Conservation (phyloP, 2,888 invertebrate genomes). For the Drosophila paucipuncta region DNA sequence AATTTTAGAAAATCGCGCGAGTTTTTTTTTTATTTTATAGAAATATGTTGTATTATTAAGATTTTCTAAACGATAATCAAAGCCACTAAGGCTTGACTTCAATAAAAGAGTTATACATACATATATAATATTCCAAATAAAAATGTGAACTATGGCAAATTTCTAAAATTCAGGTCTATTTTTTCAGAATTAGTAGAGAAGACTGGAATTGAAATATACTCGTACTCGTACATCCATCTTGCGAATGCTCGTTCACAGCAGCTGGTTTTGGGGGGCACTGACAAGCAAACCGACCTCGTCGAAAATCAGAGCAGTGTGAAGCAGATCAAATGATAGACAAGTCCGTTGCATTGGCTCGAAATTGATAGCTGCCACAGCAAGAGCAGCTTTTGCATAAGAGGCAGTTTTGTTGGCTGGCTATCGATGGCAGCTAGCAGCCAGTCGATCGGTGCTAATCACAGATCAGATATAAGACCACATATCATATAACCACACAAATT, state of each 20-base stretch:
- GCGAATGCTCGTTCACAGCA: neutral
- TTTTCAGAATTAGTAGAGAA: neutral
- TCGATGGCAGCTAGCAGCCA: slow-evolving; percentile 57
- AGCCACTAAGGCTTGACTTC: neutral
- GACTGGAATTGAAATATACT: neutral
- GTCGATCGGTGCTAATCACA: slow-evolving; percentile 44
- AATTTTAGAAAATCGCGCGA: neutral
- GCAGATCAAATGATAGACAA: slow-evolving; percentile 61
- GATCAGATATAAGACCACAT: slow-evolving; percentile 58
- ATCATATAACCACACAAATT: slow-evolving; percentile 45
- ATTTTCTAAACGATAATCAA: neutral
- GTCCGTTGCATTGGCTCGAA: slow-evolving; percentile 53
- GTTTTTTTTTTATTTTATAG: neutral
- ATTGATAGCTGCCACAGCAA: slow-evolving; percentile 30
- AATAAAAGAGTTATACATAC: neutral
- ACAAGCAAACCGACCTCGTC: slow-evolving; percentile 29
- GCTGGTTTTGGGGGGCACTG: neutral
- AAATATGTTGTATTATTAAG: neutral
- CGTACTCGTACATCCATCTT: neutral
- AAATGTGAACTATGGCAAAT: no score
- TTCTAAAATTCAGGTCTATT: neutral
- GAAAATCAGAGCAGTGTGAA: slow-evolving; percentile 66
- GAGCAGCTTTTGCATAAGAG: slow-evolving; percentile 63
- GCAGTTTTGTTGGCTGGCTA: slow-evolving; percentile 39
- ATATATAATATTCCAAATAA: neutral